Percentiles rank a stretch among this genome's conserved stretches.
These are phyloP conservation scores for Aspidiotus destructor DNA, from an alignment of 2,888 invertebrate species.

Conservation along the genomic window DNA sequence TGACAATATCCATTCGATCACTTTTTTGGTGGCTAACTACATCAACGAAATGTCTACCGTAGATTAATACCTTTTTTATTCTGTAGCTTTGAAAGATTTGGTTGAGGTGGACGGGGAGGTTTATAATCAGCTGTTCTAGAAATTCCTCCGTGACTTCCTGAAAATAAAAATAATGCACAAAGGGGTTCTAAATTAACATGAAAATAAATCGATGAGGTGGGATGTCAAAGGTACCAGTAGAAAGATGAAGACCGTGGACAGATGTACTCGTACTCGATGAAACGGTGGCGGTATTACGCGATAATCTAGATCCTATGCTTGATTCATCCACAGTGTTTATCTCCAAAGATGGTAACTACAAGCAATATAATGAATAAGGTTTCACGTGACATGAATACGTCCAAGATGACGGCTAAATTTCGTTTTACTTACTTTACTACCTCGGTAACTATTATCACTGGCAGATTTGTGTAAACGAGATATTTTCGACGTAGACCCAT, in stretches of 20 bases:
- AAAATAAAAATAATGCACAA: background rate
- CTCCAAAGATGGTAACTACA: conserved; percentile 23
- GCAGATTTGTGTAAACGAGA: conserved; percentile 29
- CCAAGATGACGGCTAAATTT: background rate
- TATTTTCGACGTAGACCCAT: conserved; percentile 40
- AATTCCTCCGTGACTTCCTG: conserved; percentile 31
- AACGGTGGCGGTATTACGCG: conserved; percentile 16
- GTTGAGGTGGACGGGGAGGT: conserved; percentile 35
- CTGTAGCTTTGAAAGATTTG: conserved; percentile 35
- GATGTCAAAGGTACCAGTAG: conserved; percentile 10
- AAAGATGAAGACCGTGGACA: conserved; percentile 18
- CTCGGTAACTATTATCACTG: conserved; percentile 30
- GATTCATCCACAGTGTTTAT: conserved; percentile 23
- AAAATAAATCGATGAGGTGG: background rate
- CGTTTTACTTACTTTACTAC: conserved; percentile 30
- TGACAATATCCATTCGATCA: background rate
- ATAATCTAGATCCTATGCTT: conserved; percentile 24
- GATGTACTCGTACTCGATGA: conserved; percentile 22
- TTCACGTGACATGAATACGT: no score
- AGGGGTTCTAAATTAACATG: background rate
- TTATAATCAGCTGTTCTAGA: conserved; percentile 33
- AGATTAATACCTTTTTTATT: conserved; percentile 33
- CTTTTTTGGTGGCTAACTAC: conserved; percentile 8
- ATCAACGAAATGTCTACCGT: background rate
- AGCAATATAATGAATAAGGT: background rate